Evolutionary conservation across 2,113 vertebrate genomes (phyloP).

Genomic region (Corythaixoides concolor): DNA sequence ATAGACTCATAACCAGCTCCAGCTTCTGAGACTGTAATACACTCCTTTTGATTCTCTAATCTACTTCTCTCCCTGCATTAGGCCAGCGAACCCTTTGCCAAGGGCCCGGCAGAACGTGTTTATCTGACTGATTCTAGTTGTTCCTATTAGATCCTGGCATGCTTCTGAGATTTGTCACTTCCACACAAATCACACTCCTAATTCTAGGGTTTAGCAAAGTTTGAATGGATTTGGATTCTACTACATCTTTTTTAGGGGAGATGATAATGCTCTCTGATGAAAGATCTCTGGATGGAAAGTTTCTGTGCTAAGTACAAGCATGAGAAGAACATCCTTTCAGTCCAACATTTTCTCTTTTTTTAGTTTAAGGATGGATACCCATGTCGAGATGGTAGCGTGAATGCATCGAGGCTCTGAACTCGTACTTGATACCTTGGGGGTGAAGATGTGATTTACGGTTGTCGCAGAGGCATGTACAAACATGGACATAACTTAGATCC

Average conservation of each 20-base stretch:
- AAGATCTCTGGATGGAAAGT: constrained; percentile 8
- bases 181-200: constrained; percentile 39
- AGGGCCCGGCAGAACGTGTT: not conserved
- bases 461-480: not conserved
- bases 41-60: constrained; percentile 41
- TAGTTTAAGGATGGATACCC: not conserved
- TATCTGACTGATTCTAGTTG: constrained; percentile 31
- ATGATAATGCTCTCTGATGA: constrained; percentile 15
- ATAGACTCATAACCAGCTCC: constrained; percentile 53
- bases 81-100: not conserved
- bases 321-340: not conserved
- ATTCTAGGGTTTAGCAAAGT: constrained; percentile 40
- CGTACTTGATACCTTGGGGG: not conserved
- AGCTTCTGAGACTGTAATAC: constrained; percentile 43
- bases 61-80: constrained; percentile 23
- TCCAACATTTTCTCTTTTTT: not conserved
- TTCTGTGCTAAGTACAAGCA: not conserved
- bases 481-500: not conserved
- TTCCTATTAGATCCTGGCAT: constrained; percentile 39
- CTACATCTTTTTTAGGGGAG: not conserved
- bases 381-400: not conserved
- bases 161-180: constrained; percentile 56
- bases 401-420: not conserved
- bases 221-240: constrained; percentile 30
- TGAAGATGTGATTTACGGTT: not conserved